These are phyloP conservation scores for Nomada fabriciana DNA, from an alignment of 2,888 invertebrate species.

Conservation along the genomic window DNA sequence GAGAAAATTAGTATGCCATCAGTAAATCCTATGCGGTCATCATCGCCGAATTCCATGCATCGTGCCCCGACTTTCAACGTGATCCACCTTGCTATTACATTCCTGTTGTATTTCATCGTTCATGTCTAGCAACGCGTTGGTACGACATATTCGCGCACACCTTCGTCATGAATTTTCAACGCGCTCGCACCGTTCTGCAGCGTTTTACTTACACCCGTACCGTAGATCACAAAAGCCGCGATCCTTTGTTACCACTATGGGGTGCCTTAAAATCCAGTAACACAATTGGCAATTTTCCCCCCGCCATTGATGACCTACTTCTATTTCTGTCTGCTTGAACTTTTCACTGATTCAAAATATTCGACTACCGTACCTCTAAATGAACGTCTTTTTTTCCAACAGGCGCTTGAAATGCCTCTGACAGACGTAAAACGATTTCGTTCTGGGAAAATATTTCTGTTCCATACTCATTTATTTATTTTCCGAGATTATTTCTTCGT, in stretches of 20 bases:
- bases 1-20: slow-evolving; percentile 75
- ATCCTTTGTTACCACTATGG: slow-evolving; percentile 48
- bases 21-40: slow-evolving; percentile 75
- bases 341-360: slow-evolving; percentile 25
- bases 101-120: slow-evolving; percentile 50
- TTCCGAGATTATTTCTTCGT: no score
- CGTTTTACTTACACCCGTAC: slow-evolving; percentile 63
- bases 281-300: slow-evolving; percentile 49
- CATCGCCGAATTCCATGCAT: slow-evolving; percentile 76
- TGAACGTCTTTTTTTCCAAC: background rate
- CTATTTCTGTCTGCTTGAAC: slow-evolving; percentile 4
- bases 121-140: slow-evolving; percentile 41
- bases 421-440: no score
- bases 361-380: background rate
- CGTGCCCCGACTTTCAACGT: slow-evolving; percentile 75
- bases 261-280: slow-evolving; percentile 52
- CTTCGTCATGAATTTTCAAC: slow-evolving; percentile 62
- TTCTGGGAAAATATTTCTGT: no score
- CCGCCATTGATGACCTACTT: slow-evolving; percentile 60
- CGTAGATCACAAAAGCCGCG: slow-evolving; percentile 46
- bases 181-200: slow-evolving; percentile 44
- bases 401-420: background rate
- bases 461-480: no score
- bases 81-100: slow-evolving; percentile 46
- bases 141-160: slow-evolving; percentile 39